Evolutionary conservation across 2,888 invertebrate species (phyloP).

Genomic region (Chloroclysta siterata): DNA sequence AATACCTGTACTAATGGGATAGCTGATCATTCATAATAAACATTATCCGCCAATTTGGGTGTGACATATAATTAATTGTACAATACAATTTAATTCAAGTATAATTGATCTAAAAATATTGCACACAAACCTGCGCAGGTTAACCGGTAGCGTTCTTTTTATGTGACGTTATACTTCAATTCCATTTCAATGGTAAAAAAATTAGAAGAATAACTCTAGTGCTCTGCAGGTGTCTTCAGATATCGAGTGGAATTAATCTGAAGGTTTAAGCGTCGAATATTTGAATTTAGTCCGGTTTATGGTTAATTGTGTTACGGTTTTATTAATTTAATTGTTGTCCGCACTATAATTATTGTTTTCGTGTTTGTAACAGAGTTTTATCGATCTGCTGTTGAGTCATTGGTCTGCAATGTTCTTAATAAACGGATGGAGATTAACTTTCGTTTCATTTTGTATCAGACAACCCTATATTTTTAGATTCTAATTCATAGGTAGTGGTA

Average conservation of each 20-base stretch:
- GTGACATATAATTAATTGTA: too few relatives aligned
- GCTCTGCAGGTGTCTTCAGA: conserved; percentile 4
- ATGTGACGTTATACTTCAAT: neutral
- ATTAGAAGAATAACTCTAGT: conserved; percentile 10
- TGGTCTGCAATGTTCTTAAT: conserved; percentile 79
- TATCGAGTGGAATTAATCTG: conserved; percentile 4
- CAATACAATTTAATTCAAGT: too few relatives aligned
- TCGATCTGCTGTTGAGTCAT: conserved; percentile 72
- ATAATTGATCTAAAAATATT: too few relatives aligned
- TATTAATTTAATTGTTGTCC: conserved; percentile 80
- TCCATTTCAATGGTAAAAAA: neutral
- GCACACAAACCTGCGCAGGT: neutral
- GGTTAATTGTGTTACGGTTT: conserved; percentile 55
- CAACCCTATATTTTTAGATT: conserved; percentile 1
- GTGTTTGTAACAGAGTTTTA: conserved; percentile 80
- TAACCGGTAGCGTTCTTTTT: too few relatives aligned
- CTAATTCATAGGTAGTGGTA: neutral
- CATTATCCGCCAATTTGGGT: too few relatives aligned
- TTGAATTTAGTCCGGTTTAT: conserved; percentile 23
- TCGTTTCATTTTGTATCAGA: conserved; percentile 47
- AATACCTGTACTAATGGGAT: too few relatives aligned
- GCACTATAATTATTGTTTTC: conserved; percentile 73
- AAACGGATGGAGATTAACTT: conserved; percentile 71
- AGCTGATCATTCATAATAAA: too few relatives aligned
- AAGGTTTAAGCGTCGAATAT: conserved; percentile 14